Evolutionary conservation across 2,797 vertebrate species (phyloP).

Genomic region (Brachyalestes nurse): DNA sequence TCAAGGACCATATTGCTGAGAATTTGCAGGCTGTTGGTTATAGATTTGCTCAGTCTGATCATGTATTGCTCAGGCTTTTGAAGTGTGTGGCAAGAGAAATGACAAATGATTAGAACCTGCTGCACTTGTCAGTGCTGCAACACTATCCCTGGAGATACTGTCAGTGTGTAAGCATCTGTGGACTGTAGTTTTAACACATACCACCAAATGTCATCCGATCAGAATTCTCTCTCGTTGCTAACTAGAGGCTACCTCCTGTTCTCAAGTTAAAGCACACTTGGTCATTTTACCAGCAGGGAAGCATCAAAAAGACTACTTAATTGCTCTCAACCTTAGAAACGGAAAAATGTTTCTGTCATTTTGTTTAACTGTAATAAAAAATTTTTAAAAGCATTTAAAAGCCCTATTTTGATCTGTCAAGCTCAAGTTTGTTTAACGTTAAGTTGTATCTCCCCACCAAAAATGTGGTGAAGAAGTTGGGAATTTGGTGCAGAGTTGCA

Average conservation of each 20-base stretch:
- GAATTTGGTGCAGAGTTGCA: too few species aligned
- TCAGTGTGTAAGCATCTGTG: conserved; percentile 2
- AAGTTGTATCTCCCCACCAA: too few species aligned
- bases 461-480: too few species aligned
- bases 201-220: background rate
- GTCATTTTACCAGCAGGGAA: background rate
- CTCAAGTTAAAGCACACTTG: background rate
- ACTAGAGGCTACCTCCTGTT: conserved; percentile 1
- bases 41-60: background rate
- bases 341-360: too few species aligned
- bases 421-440: too few species aligned
- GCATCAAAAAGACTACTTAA: background rate
- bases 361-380: too few species aligned
- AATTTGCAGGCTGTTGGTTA: background rate
- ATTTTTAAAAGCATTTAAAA: too few species aligned
- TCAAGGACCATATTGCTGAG: background rate
- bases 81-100: background rate
- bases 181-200: conserved; percentile 27
- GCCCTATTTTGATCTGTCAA: too few species aligned
- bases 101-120: conserved; percentile 1
- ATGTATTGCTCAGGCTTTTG: background rate
- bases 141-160: background rate
- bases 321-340: too few species aligned
- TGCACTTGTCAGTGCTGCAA: conserved; percentile 1
- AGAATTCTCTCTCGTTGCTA: background rate